Percentiles rank a stretch among this genome's conserved stretches.
phyloP scores from a whole-genome alignment of 2,888 invertebrate species.

The Ariolimax columbianus region DNA sequence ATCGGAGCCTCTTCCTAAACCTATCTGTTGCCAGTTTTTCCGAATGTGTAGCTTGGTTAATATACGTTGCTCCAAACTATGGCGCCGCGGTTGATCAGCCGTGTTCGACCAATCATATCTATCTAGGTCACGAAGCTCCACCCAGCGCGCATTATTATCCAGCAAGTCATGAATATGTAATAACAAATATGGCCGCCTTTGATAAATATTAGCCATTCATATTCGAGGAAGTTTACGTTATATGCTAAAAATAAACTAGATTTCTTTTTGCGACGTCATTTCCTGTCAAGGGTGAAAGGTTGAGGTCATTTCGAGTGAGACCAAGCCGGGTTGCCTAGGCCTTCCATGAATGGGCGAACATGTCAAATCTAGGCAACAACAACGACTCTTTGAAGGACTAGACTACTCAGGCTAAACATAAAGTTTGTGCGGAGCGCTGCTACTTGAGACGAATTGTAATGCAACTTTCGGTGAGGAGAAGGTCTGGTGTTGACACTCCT shows the following conservation, averaged over 20 bases:
- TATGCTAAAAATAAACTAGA: slow-evolving; percentile 52
- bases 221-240: slow-evolving; percentile 46
- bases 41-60: not conserved
- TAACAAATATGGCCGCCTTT: slow-evolving; percentile 29
- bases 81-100: not conserved
- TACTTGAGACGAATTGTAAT: too few species aligned
- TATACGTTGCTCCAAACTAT: not conserved
- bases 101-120: not conserved
- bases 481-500: too few species aligned
- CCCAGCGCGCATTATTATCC: slow-evolving; percentile 48
- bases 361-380: not conserved
- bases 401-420: not conserved
- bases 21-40: not conserved
- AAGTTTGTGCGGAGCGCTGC: too few species aligned
- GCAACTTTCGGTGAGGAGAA: too few species aligned
- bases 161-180: slow-evolving; percentile 49
- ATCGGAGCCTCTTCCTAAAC: not conserved
- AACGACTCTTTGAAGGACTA: not conserved
- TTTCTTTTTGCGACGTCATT: slow-evolving; percentile 42
- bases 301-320: not conserved
- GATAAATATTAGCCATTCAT: slow-evolving; percentile 53
- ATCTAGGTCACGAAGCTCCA: slow-evolving; percentile 52
- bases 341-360: not conserved
- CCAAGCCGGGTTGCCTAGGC: slow-evolving; percentile 6
- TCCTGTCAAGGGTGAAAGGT: slow-evolving; percentile 15